These are phyloP conservation scores for Venustaconcha ellipsiformis DNA, from an alignment of 1,140 invertebrate genomes.

Conservation along the genomic window DNA sequence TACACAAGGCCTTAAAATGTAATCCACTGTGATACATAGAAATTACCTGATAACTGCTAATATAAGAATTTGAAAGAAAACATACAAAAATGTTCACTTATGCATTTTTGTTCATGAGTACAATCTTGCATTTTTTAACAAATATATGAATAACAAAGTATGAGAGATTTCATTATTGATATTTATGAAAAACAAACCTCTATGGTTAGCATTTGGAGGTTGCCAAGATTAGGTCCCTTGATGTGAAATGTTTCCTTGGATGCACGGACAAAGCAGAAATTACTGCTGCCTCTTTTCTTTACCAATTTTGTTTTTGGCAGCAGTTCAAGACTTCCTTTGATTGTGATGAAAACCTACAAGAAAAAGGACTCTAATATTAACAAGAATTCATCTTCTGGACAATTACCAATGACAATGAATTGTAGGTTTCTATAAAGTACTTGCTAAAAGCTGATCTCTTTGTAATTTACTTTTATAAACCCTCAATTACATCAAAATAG, in stretches of 20 bases:
- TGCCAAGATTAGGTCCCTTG: slow-evolving; percentile 52
- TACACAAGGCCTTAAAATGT: too few species aligned
- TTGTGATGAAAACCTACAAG: slow-evolving; percentile 54
- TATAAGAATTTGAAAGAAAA: neutral
- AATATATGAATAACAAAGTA: neutral
- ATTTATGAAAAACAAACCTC: slow-evolving; percentile 38
- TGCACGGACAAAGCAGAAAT: slow-evolving; percentile 53
- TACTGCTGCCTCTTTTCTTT: slow-evolving; percentile 40
- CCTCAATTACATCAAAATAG: too few species aligned
- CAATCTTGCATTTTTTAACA: neutral
- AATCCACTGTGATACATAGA: too few species aligned
- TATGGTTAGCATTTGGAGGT: slow-evolving; percentile 49
- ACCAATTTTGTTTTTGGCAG: slow-evolving; percentile 45
- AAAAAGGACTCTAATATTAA: neutral
- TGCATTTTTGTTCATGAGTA: neutral
- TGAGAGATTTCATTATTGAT: neutral
- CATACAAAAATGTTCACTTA: neutral
- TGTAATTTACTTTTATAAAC: too few species aligned
- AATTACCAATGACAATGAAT: too few species aligned
- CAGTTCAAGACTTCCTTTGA: slow-evolving; percentile 48
- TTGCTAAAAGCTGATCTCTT: too few species aligned
- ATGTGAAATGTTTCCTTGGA: slow-evolving; percentile 57
- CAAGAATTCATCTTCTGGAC: too few species aligned
- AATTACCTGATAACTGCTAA: too few species aligned
- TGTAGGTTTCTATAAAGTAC: too few species aligned